Evolutionary conservation across 2,797 vertebrate genomes (phyloP), one percentile per base, ranked within the genome.

Genomic region (Choloepus didactylus): DNA sequence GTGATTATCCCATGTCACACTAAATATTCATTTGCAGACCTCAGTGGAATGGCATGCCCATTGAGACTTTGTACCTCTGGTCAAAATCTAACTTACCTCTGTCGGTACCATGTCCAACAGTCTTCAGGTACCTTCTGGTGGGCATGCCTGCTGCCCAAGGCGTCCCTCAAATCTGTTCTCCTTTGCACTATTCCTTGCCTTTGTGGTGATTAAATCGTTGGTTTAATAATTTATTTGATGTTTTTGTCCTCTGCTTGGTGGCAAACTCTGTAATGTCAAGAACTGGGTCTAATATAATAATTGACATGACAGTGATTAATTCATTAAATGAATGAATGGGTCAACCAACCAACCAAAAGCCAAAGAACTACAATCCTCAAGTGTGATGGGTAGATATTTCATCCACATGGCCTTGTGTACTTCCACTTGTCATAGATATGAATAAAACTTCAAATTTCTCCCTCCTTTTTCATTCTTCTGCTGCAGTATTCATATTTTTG

Each of bases 91-190:
- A 44, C 44, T 41, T 62, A 44, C 3, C 35, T 85, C 29, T 29
- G 29, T 19, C 41, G 3, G 5, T 35, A 9, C 46, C 49, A 38
- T 64, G 21, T 5, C 14, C 16, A 19, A 38, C 9, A 5, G 3
- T 14, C 38, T 21, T 72, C 69, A 23, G 49, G 41, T 54, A 38
- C 35, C 49, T 62, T 67, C 46, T 69, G 23, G 38, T 18, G 62
- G 11, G 1, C 3, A 15, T 25, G 38, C 9, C 14, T 0, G 0
- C 25, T 44, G 25, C 0, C 18, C 62, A 38, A 66, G 51, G 2
- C 5, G 73, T 9, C 31, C 12, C 31, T 70, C 69, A 49, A 6
- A 31, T 27, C 54, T 72, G 5, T 29, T 67, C 29, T 70, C 41
- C 35, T 44, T 66, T 49, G 29, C 25, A 88, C 69, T 11, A 8